These are phyloP conservation scores for Dreissena rostriformis DNA, from an alignment of 1,140 invertebrate genomes.

Conservation along the genomic window DNA sequence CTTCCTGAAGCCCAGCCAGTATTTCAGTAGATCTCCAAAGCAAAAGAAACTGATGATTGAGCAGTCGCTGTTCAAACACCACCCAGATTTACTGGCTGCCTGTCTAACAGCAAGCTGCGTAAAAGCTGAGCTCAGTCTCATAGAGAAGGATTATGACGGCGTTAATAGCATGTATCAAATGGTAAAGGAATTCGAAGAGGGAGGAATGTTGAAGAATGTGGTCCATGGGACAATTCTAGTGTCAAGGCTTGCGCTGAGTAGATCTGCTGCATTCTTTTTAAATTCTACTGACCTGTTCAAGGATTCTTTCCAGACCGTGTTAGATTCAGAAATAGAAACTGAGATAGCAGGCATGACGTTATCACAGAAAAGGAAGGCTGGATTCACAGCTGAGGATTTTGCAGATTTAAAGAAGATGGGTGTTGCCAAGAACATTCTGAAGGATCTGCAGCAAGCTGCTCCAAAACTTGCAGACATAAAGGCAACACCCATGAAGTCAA, in stretches of 20 bases:
- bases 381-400: not conserved
- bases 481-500: not conserved
- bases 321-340: not conserved
- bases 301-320: not conserved
- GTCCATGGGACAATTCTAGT: conserved; percentile 43
- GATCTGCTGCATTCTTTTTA: conserved; percentile 32
- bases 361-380: not conserved
- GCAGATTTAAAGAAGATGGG: not conserved
- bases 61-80: not conserved
- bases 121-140: conserved; percentile 31
- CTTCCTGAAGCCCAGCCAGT: not conserved
- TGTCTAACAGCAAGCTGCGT: conserved; percentile 40
- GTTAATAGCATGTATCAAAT: conserved; percentile 33
- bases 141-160: conserved; percentile 24
- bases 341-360: not conserved
- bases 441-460: not conserved
- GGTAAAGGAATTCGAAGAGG: conserved; percentile 18
- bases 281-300: not conserved
- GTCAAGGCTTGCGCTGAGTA: conserved; percentile 45
- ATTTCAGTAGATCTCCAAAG: not conserved
- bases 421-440: not conserved
- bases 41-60: not conserved
- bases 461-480: not conserved
- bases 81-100: conserved; percentile 21
- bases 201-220: conserved; percentile 37